phyloP scores from a whole-genome alignment of 92 coral and sea anemone genomes.

The Galaxea fascicularis region DNA sequence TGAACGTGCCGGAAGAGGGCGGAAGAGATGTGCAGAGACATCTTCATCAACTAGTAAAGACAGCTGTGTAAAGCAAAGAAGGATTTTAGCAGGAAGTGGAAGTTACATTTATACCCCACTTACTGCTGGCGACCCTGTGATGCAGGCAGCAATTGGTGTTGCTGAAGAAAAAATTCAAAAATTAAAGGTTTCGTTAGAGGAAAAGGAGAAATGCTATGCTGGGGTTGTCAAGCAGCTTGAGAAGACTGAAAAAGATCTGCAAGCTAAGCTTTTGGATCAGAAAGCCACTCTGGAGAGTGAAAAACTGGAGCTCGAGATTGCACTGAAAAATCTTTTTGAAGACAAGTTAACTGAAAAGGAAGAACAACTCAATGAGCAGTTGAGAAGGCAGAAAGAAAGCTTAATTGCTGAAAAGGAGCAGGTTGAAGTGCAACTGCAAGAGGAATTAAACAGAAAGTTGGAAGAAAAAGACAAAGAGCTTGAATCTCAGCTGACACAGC shows the following conservation, averaged over 20 bases:
- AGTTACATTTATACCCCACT: constrained; percentile 36
- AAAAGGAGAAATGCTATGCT: constrained; percentile 81
- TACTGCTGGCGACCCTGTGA: constrained; percentile 12
- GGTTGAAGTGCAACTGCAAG: constrained; percentile 80
- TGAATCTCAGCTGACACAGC: constrained; percentile 73
- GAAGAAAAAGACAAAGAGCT: constrained; percentile 95
- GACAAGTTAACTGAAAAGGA: constrained; percentile 85
- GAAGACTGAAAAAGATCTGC: constrained; percentile 77
- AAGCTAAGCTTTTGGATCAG: constrained; percentile 79
- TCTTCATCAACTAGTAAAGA: constrained; percentile 64
- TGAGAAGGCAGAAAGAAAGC: constrained; percentile 83
- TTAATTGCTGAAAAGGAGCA: constrained; percentile 87
- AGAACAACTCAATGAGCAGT: constrained; percentile 72
- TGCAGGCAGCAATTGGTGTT: constrained; percentile 44
- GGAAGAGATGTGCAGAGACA: constrained; percentile 74
- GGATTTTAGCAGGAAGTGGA: constrained; percentile 79
- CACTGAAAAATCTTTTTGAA: constrained; percentile 71
- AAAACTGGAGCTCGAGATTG: constrained; percentile 79
- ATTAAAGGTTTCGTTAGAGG: constrained; percentile 72
- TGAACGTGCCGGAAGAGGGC: constrained; percentile 74
- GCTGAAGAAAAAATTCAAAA: constrained; percentile 88
- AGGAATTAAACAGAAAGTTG: constrained; percentile 81
- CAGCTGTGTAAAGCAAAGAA: constrained; percentile 65
- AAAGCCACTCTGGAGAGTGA: constrained; percentile 83
- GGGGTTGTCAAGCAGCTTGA: constrained; percentile 73